Base-by-base conservation (phyloP, 2,888 invertebrate species). In the Conchocele bisecta region DNA sequence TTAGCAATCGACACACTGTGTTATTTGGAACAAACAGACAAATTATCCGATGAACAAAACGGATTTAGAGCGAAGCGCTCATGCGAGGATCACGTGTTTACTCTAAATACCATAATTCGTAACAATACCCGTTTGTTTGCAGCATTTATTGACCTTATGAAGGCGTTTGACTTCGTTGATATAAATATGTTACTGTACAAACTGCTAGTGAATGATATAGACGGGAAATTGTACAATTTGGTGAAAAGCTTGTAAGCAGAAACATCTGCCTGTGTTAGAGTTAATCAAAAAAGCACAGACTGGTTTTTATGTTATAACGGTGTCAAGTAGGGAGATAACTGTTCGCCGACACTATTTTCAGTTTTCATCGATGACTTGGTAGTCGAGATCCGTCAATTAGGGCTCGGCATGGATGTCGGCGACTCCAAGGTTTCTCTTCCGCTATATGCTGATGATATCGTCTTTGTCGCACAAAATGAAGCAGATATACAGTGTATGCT, bases 81-180 rank as follows among this genome's bases (percentile, higher is more conserved):
- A 24, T 59, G 58, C 29, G 65, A 50, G 26, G 60, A 71, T n/a
- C 67, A 68, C 39, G 31, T 68, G 7, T 42, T 42, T 15, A 42
- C 42, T 6, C 97, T 85, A 97, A 93, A 92, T 97, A 97, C 15
- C 39, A 29, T 69, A 7, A 48, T 57, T 7, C 17, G 42, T 1
- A 63, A 69, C 41, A 69, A 63, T 15, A 37, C n/a, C 1, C 7
- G 33, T 9, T 50, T 61, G 6, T 63, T 50, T 20, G 26, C 69
- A 7, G 35, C 61, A 4, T 67, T 67, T 9, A 53, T 67, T 20
- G 67, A 67, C 26, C 42, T 67, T 31, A 11, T 44, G 1, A 59
- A 46, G 29, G 58, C 58, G 11, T 58, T 58, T 29, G 58, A 58
- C 20, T 58, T 58, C 31, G 58, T 58, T 29, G 58, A 58, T 24